Evolutionary conservation across 2,888 invertebrate species (phyloP).

Genomic region (Plebejus melissa): DNA sequence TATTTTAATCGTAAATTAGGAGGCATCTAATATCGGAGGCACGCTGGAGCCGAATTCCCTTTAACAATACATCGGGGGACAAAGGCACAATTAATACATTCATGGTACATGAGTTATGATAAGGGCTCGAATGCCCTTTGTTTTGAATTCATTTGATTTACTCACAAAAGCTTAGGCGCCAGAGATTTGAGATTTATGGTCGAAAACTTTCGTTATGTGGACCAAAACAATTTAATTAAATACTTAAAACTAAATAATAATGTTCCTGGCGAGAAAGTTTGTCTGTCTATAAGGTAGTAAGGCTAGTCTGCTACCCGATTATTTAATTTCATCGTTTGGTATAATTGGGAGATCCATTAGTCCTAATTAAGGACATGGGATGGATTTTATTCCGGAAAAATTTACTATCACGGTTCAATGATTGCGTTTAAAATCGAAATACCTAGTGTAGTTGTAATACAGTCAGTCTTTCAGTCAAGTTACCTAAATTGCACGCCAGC

Average conservation of each 20-base stretch:
- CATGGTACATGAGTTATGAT: slow-evolving; percentile 28
- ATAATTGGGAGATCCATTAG: background rate
- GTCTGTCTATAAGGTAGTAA: background rate
- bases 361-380: background rate
- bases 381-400: background rate
- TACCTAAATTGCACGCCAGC: background rate
- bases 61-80: slow-evolving; percentile 22
- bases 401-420: too few relatives aligned
- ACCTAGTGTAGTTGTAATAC: background rate
- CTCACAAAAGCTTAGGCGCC: slow-evolving; percentile 18
- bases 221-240: background rate
- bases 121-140: slow-evolving; percentile 24
- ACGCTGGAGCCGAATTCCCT: slow-evolving; percentile 18
- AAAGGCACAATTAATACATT: slow-evolving; percentile 27
- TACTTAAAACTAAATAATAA: background rate
- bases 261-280: background rate
- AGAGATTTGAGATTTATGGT: slow-evolving; percentile 4
- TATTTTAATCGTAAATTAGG: slow-evolving; percentile 1
- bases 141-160: slow-evolving; percentile 27
- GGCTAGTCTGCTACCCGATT: background rate
- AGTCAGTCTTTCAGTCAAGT: background rate
- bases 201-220: background rate
- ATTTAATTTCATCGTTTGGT: background rate
- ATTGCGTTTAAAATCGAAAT: too few relatives aligned
- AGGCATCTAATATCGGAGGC: slow-evolving; percentile 17